A percentile compares a stretch with the other conserved stretches of the same genome.
Evolutionary conservation across 2,888 invertebrate genomes (phyloP).

Genomic region (Cerceris rybyensis): DNA sequence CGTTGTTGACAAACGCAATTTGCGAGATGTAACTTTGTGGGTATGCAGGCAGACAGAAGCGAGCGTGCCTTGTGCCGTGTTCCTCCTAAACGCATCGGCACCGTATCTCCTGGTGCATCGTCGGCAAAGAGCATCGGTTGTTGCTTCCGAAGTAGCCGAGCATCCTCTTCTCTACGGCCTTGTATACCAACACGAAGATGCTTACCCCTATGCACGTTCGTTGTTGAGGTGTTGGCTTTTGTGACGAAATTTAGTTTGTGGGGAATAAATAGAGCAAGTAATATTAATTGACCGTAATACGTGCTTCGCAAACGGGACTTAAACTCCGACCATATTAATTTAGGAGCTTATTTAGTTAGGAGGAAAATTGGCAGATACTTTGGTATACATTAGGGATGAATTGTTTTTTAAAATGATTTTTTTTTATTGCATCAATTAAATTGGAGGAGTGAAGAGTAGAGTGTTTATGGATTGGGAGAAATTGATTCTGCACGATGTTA

Average conservation of each 20-base stretch:
- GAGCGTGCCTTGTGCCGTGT: constrained; percentile 53
- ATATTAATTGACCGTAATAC: background rate
- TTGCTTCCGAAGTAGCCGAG: constrained; percentile 60
- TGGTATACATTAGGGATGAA: no score
- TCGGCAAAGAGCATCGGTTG: constrained; percentile 50
- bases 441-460: background rate
- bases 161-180: constrained; percentile 42
- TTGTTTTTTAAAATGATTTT: background rate
- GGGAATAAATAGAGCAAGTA: constrained; percentile 15
- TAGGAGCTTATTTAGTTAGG: no score
- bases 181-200: constrained; percentile 50
- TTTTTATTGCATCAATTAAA: background rate
- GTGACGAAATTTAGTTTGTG: background rate
- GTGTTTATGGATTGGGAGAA: background rate
- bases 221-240: background rate
- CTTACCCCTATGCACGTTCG: background rate
- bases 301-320: no score
- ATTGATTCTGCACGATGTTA: background rate
- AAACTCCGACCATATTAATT: no score
- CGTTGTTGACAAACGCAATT: constrained; percentile 81
- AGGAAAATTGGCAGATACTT: no score
- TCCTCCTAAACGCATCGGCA: constrained; percentile 56
- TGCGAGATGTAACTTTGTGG: constrained; percentile 77
- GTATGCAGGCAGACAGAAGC: constrained; percentile 46
- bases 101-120: constrained; percentile 30